Base-by-base conservation (phyloP, 2,797 vertebrate genomes). In the Natrix natrix region DNA sequence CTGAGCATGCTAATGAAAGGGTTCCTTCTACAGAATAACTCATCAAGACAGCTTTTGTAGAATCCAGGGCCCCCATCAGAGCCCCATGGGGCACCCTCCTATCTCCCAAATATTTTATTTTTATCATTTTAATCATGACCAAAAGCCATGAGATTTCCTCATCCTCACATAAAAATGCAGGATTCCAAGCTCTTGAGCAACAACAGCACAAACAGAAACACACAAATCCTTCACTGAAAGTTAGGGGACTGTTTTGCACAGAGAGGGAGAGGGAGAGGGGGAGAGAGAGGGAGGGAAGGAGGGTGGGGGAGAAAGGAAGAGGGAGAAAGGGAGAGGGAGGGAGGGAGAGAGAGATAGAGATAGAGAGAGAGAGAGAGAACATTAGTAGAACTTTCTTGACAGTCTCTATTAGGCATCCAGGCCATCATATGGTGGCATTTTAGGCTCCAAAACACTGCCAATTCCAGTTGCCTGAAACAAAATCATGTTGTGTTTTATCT, bases 211-310 rank as follows among this genome's bases (percentile, higher is more conserved):
- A 14, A 69, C 63, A 66, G 2, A 28, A 26, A 66, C 61, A 66
- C 13, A n/a, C 61, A 13, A 63, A 63, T 13, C 61, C 11, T 11
- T n/a, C 16, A 74, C 2, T 74, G 66, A 74, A 74, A 74, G 14
- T 37, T 74, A 74, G 6, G 13, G 14, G n/a, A 32, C 14, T 37
- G 6, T 37, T 74, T 74, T 69, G 12, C 12, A 69, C 28, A n/a
- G 4, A n/a, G 13, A 16, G 11, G 1, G 28, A 32, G 12, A 7
- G 13, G 3, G 24, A 0, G 24, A 5, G 56, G 4, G 20, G 8
- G 6, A 0, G 22, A 8, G 22, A 8, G 6, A 61, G 22, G 3
- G 0, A 26, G 2, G 5, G 48, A 52, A 7, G 5, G 48, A 6
- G 48, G 5, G 48, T 4, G 48, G 6, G 6, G 5, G 48, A 52